Conservation (phyloP, 23 tunicate species). For the Halocynthia roretzi region DNA sequence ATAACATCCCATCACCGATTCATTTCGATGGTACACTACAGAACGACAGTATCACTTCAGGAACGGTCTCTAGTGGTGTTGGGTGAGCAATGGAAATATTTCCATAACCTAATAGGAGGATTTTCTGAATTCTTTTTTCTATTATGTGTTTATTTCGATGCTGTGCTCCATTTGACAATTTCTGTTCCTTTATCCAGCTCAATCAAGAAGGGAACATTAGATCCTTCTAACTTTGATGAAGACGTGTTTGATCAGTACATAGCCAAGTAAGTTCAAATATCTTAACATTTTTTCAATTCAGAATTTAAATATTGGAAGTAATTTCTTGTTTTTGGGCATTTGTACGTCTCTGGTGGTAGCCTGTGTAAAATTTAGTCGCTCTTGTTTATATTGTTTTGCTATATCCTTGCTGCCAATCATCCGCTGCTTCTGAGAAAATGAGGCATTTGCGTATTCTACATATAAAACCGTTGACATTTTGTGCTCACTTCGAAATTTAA, state of each 20-base stretch:
- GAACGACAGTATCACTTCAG: conserved; percentile 68
- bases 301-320: too few species aligned
- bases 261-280: conserved; percentile 43
- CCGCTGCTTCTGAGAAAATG: too few species aligned
- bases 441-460: too few species aligned
- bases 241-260: conserved; percentile 86
- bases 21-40: too few species aligned
- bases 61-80: conserved; percentile 95
- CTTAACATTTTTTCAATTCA: not conserved
- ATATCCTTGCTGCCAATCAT: too few species aligned
- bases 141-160: not conserved
- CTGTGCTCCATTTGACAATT: not conserved
- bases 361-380: too few species aligned
- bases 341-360: too few species aligned
- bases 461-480: too few species aligned
- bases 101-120: not conserved
- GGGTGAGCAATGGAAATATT: conserved; percentile 47
- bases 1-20: too few species aligned
- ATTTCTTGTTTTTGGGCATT: too few species aligned
- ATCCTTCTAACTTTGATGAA: conserved; percentile 66
- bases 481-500: too few species aligned
- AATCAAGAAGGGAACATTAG: conserved; percentile 83
- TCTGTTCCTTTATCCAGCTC: conserved; percentile 29
- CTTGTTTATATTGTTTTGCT: too few species aligned
- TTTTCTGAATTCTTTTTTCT: not conserved